These are phyloP conservation scores for Cerceris rybyensis DNA, from an alignment of 2,888 invertebrate species.

Conservation along the genomic window DNA sequence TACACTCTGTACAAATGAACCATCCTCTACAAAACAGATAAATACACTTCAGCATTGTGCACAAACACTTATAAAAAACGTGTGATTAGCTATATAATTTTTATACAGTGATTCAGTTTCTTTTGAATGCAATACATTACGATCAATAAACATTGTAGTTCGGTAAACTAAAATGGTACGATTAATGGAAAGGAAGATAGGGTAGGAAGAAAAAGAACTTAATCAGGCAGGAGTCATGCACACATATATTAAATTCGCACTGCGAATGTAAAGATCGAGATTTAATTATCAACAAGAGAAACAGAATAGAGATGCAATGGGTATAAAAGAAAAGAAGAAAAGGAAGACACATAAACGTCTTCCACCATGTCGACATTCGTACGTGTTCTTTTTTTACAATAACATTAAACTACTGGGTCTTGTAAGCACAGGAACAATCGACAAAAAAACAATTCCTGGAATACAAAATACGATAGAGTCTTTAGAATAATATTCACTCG, in stretches of 20 bases:
- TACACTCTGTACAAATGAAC: too few relatives aligned
- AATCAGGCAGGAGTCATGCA: neutral
- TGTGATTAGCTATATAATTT: too few relatives aligned
- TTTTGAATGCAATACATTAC: too few relatives aligned
- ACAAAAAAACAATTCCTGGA: slow-evolving; percentile 9
- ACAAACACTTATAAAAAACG: too few relatives aligned
- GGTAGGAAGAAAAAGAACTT: neutral
- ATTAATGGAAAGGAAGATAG: neutral
- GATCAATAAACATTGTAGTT: too few relatives aligned
- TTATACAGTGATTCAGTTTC: neutral
- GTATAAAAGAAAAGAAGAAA: neutral
- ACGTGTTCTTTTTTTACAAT: too few relatives aligned
- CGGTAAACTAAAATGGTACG: neutral
- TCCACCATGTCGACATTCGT: slow-evolving; percentile 10
- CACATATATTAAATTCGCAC: neutral
- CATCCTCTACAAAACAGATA: too few relatives aligned
- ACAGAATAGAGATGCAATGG: neutral
- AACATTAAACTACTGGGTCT: too few relatives aligned
- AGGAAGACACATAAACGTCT: neutral
- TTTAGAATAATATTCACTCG: slow-evolving; percentile 11
- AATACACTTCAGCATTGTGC: too few relatives aligned
- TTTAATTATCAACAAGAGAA: slow-evolving; percentile 2
- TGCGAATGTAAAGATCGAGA: slow-evolving; percentile 9
- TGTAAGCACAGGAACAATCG: slow-evolving; percentile 9
- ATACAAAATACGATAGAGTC: slow-evolving; percentile 19